Conservation (phyloP, 2,888 invertebrate species). For the Lasioglossum figueresi region DNA sequence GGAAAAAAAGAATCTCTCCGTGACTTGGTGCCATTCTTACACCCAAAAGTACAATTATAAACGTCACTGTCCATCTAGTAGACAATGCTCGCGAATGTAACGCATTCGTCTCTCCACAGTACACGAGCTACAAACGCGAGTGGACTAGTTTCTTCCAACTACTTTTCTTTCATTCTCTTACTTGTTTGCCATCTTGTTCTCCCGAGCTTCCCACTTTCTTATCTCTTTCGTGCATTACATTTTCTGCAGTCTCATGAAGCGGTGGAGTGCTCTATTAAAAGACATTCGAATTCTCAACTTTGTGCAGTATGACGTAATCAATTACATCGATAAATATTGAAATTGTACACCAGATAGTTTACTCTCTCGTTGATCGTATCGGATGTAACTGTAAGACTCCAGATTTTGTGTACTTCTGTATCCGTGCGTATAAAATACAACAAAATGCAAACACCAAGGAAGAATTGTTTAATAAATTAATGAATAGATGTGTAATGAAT, state of each 20-base stretch:
- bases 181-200: slow-evolving; percentile 16
- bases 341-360: neutral
- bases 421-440: too few relatives aligned
- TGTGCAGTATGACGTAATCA: neutral
- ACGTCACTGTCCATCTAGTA: neutral
- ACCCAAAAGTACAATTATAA: neutral
- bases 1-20: neutral
- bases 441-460: too few relatives aligned
- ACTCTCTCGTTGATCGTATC: neutral
- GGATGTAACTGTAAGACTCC: neutral
- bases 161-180: slow-evolving; percentile 10
- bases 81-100: neutral
- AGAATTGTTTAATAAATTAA: too few relatives aligned
- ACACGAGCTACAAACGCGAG: slow-evolving; percentile 10
- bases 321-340: neutral
- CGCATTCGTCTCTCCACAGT: slow-evolving; percentile 2
- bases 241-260: neutral
- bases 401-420: too few relatives aligned
- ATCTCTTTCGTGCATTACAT: slow-evolving; percentile 10
- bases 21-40: neutral
- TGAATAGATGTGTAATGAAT: too few relatives aligned
- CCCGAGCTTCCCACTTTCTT: neutral
- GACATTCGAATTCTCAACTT: neutral
- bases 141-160: slow-evolving; percentile 25
- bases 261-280: neutral